phyloP scores from a whole-genome alignment of 2,113 vertebrate genomes.

The Mormoops blainvillei region DNA sequence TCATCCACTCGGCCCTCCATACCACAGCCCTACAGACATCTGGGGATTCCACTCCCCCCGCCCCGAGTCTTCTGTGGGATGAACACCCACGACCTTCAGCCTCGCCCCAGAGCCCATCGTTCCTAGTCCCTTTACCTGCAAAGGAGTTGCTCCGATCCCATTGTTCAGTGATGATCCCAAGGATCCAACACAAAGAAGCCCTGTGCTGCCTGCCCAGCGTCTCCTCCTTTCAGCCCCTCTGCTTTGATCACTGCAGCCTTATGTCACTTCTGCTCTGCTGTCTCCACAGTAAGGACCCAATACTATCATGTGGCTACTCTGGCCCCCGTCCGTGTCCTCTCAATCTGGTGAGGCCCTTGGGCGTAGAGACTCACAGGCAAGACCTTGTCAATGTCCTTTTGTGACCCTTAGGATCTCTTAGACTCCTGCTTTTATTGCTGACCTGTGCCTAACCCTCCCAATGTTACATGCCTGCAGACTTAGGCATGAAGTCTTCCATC shows the following conservation, averaged over 20 bases:
- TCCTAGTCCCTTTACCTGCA: background rate
- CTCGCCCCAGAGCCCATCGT: fast-evolving
- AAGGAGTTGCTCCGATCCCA: background rate
- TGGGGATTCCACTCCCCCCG: background rate
- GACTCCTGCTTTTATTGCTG: background rate
- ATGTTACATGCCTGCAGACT: background rate
- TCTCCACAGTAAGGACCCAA: background rate
- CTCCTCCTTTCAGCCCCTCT: background rate
- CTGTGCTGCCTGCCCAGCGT: fast-evolving
- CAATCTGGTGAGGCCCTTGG: background rate
- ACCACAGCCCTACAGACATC: background rate
- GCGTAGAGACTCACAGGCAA: background rate
- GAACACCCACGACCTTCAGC: background rate
- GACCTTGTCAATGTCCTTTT: background rate
- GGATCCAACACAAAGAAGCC: background rate
- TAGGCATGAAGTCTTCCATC: background rate
- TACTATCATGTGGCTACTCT: background rate
- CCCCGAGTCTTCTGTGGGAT: background rate
- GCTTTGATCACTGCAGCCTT: background rate
- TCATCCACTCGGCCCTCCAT: fast-evolving
- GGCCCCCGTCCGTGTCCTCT: background rate
- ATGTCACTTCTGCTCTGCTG: background rate
- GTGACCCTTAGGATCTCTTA: background rate
- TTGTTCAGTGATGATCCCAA: background rate
- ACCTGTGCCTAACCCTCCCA: background rate